A percentile compares a stretch with the other conserved stretches of the same genome.
phyloP scores from a whole-genome alignment of 2,113 vertebrate species.

The Speoplatyrhinus poulsoni region DNA sequence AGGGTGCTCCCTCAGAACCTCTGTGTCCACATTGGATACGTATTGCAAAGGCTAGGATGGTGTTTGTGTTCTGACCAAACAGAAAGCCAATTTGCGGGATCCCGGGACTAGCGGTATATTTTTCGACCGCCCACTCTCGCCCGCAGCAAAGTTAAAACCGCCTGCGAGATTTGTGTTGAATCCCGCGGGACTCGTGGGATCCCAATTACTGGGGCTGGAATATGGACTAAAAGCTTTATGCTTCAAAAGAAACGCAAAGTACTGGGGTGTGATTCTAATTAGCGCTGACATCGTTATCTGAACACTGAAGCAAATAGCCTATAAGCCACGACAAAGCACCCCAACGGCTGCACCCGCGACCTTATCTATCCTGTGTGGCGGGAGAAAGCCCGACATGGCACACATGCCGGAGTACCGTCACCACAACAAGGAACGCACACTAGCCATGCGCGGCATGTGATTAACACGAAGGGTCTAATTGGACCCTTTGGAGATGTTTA shows the following conservation, averaged over 20 bases:
- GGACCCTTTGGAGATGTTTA: neutral
- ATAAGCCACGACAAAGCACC: neutral
- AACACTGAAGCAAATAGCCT: slow-evolving; percentile 1
- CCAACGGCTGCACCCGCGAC: slow-evolving; percentile 2
- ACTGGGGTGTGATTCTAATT: neutral
- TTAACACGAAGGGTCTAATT: slow-evolving; percentile 4
- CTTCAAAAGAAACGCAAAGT: slow-evolving; percentile 8
- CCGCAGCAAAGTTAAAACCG: neutral
- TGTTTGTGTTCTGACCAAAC: no score
- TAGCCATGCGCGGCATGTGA: slow-evolving; percentile 5
- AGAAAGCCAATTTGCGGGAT: no score
- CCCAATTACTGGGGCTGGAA: no score
- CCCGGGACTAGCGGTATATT: no score
- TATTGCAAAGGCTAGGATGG: no score
- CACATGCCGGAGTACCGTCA: neutral
- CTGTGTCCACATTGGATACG: no score
- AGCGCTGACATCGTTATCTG: slow-evolving; percentile 9
- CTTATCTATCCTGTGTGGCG: neutral
- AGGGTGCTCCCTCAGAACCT: no score
- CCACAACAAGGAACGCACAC: neutral
- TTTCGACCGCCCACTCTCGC: no score
- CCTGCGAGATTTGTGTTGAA: neutral
- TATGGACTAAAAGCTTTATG: neutral
- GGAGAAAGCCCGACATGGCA: no score
- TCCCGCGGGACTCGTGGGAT: no score